Percentiles rank a stretch among this genome's conserved stretches.
Conservation (phyloP, 92 coral and sea anemone genomes). For the Pocillopora grandis region DNA sequence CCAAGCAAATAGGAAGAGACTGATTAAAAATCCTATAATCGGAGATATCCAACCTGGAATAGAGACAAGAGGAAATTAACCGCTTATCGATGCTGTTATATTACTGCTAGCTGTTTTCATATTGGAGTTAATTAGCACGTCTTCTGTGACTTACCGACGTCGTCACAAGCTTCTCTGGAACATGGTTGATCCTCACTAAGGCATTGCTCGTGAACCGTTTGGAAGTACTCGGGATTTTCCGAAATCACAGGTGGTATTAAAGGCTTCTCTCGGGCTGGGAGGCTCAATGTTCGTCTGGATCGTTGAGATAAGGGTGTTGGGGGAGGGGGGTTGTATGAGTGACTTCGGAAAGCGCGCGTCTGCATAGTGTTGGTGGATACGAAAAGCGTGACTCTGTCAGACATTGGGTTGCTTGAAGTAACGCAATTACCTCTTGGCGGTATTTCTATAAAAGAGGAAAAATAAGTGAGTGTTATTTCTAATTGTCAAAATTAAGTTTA, state of each 20-base stretch:
- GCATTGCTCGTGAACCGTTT: slow-evolving; percentile 20
- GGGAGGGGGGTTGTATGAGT: slow-evolving; percentile 53
- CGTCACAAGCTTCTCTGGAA: not conserved
- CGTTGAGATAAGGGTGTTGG: slow-evolving; percentile 27
- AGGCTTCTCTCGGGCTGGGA: slow-evolving; percentile 64
- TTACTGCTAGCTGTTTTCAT: not conserved
- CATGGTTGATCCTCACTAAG: not conserved
- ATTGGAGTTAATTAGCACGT: not conserved
- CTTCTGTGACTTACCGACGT: not conserved
- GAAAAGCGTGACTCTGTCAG: slow-evolving; percentile 33
- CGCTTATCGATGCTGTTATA: not conserved
- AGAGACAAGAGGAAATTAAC: not conserved
- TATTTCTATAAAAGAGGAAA: too few species aligned
- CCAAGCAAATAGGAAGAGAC: slow-evolving; percentile 39
- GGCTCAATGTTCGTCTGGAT: slow-evolving; percentile 56
- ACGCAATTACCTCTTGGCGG: not conserved
- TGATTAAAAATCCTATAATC: slow-evolving; percentile 27
- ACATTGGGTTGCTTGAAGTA: slow-evolving; percentile 23
- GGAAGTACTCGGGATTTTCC: slow-evolving; percentile 32
- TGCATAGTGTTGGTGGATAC: slow-evolving; percentile 18
- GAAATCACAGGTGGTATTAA: slow-evolving; percentile 47
- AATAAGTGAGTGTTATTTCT: too few species aligned
- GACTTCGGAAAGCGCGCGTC: slow-evolving; percentile 47
- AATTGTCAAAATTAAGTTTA: too few species aligned
- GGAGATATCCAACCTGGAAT: slow-evolving; percentile 49